phyloP scores from a whole-genome alignment of 2,113 vertebrate genomes.

The Ciconia stormi region DNA sequence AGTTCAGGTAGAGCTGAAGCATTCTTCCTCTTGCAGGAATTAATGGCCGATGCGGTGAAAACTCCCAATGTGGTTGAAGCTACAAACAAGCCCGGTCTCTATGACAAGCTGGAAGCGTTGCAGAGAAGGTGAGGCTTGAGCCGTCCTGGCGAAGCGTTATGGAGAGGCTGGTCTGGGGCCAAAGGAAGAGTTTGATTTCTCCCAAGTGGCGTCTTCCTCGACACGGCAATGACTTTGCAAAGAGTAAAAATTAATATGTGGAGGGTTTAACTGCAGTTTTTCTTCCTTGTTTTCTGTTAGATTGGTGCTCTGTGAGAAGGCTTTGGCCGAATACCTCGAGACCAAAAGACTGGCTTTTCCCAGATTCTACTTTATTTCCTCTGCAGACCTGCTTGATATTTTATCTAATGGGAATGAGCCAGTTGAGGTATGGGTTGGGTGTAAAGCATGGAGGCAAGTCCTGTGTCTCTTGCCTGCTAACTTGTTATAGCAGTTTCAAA shows the following conservation, averaged over 20 bases:
- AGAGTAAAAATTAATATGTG: accelerated
- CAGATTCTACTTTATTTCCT: constrained; percentile 79
- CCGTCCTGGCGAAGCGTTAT: accelerated
- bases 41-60: constrained; percentile 65
- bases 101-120: constrained; percentile 58
- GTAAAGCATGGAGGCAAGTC: not conserved
- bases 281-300: not conserved
- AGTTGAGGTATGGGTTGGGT: constrained; percentile 50
- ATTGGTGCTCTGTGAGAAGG: constrained; percentile 74
- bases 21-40: constrained; percentile 37
- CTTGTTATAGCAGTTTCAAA: not conserved
- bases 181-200: not conserved
- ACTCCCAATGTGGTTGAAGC: constrained; percentile 77
- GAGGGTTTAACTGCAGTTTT: not conserved
- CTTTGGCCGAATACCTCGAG: constrained; percentile 78
- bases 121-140: constrained; percentile 66
- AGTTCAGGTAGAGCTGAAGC: accelerated
- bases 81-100: constrained; percentile 76
- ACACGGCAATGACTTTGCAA: not conserved
- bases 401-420: constrained; percentile 78
- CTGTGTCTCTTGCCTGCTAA: not conserved
- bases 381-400: constrained; percentile 79
- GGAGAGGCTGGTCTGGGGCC: not conserved
- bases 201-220: not conserved
- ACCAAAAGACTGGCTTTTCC: constrained; percentile 79